Evolutionary conservation across 2,888 invertebrate genomes (phyloP).

Genomic region (Myopa tessellatipennis): DNA sequence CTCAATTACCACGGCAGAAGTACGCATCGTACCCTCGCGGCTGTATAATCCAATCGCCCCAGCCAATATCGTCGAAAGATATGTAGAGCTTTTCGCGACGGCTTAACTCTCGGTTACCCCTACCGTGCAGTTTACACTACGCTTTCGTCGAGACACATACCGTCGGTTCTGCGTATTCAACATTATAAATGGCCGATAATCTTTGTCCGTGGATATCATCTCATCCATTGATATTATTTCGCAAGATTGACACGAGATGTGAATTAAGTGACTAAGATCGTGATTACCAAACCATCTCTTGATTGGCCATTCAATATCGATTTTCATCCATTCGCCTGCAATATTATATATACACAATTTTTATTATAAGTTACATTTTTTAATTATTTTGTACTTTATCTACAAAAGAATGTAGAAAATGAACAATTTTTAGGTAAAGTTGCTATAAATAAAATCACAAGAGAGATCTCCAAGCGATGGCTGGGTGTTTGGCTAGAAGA

Average conservation of each 20-base stretch:
- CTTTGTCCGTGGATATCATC: conserved; percentile 78
- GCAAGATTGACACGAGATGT: conserved; percentile 83
- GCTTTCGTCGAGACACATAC: conserved; percentile 70
- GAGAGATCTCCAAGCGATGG: no score
- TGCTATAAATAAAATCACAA: not conserved
- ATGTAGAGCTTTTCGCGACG: conserved; percentile 85
- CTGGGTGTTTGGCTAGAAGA: no score
- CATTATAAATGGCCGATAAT: conserved; percentile 81
- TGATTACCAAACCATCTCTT: conserved; percentile 80
- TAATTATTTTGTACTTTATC: no score
- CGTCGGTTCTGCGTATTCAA: conserved; percentile 81
- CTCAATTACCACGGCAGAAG: conserved; percentile 86
- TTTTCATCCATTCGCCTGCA: conserved; percentile 83
- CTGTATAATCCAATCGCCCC: conserved; percentile 89
- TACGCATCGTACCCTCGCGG: conserved; percentile 88
- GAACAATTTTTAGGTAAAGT: not conserved
- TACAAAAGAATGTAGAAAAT: not conserved
- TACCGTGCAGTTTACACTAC: conserved; percentile 77
- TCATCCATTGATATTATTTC: conserved; percentile 72
- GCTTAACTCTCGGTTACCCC: conserved; percentile 82
- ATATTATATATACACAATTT: conserved; percentile 13
- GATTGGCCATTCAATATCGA: conserved; percentile 81
- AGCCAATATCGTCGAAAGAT: conserved; percentile 85
- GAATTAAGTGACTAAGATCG: conserved; percentile 77
- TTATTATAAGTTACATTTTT: not conserved